phyloP scores from a whole-genome alignment of 1,140 invertebrate species.

The Cataglyphis hispanica region DNA sequence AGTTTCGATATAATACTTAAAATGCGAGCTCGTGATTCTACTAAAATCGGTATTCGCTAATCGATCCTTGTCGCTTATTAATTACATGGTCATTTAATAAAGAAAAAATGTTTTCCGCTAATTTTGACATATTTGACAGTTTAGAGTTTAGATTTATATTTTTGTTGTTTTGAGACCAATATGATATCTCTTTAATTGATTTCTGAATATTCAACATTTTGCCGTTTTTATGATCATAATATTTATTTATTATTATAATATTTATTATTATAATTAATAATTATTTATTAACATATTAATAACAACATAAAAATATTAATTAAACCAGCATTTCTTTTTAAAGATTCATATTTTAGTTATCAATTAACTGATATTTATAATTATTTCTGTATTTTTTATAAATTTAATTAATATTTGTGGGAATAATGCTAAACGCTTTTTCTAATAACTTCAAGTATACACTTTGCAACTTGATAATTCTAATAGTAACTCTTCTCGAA shows the following conservation, averaged over 20 bases:
- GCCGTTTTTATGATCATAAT: no score
- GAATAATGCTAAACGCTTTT: neutral
- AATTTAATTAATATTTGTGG: neutral
- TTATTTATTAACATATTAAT: neutral
- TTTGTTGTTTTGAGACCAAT: no score
- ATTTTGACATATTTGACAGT: neutral
- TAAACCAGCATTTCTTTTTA: neutral
- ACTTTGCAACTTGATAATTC: neutral
- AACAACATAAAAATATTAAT: neutral
- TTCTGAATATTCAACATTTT: no score
- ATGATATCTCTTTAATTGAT: no score
- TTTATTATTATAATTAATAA: neutral
- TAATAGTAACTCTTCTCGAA: neutral
- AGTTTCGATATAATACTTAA: neutral
- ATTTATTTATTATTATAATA: neutral
- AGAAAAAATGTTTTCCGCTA: neutral
- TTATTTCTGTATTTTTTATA: neutral
- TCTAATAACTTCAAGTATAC: neutral
- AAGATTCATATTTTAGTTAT: neutral
- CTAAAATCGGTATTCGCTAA: neutral
- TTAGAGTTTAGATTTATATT: neutral
- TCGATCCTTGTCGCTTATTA: neutral
- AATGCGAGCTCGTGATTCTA: neutral
- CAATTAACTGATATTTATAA: neutral
- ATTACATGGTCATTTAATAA: neutral